A percentile compares a stretch with the other conserved stretches of the same genome.
Evolutionary conservation across 1,140 invertebrate species (phyloP).

Genomic region (Calycopis cecrops): DNA sequence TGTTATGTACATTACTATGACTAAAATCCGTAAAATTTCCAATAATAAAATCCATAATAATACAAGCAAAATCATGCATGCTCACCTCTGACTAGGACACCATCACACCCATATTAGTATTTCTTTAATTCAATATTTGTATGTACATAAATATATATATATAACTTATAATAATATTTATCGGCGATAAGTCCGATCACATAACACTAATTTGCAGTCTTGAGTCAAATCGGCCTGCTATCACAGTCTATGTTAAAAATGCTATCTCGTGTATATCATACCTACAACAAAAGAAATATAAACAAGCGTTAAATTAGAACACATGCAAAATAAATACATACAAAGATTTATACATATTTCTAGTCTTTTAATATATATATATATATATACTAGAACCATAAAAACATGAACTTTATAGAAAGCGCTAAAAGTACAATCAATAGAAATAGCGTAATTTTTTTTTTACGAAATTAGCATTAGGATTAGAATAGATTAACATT

Average conservation of each 20-base stretch:
- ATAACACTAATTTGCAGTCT: slow-evolving; percentile 51
- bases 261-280: slow-evolving; percentile 64
- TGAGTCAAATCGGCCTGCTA: slow-evolving; percentile 48
- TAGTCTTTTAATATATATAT: no score
- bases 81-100: slow-evolving; percentile 38
- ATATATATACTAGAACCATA: no score
- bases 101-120: slow-evolving; percentile 26
- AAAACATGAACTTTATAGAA: no score
- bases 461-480: no score
- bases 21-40: slow-evolving; percentile 5
- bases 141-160: slow-evolving; percentile 50
- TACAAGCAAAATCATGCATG: slow-evolving; percentile 60
- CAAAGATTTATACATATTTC: background rate
- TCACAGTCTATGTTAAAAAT: slow-evolving; percentile 70
- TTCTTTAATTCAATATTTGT: slow-evolving; percentile 33
- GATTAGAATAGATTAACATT: no score
- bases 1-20: slow-evolving; percentile 40
- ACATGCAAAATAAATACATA: slow-evolving; percentile 51
- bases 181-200: slow-evolving; percentile 47
- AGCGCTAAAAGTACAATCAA: no score
- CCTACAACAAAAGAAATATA: slow-evolving; percentile 72
- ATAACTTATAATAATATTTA: slow-evolving; percentile 38
- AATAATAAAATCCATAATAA: background rate
- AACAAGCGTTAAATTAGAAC: slow-evolving; percentile 57
- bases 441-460: no score